A percentile compares a stretch with the other conserved stretches of the same genome.
Conservation (phyloP, 2,113 vertebrate genomes). For the Taxidea taxus region DNA sequence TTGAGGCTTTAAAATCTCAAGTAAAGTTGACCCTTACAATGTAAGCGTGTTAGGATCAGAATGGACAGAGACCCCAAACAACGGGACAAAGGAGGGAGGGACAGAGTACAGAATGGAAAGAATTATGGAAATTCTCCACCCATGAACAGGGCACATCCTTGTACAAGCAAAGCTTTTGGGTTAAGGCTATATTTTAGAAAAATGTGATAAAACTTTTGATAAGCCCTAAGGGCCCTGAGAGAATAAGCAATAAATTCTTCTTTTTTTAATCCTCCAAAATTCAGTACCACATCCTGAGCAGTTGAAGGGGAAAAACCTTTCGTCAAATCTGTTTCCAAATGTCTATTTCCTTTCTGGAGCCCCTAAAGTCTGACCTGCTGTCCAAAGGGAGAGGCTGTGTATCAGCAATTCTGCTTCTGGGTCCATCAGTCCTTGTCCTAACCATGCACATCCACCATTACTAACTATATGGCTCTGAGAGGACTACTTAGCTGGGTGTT, state of each 20-base stretch:
- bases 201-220: conserved; percentile 1
- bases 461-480: not conserved
- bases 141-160: conserved; percentile 18
- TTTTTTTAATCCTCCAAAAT: not conserved
- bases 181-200: conserved; percentile 23
- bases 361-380: not conserved
- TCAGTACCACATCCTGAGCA: conserved; percentile 6
- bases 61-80: not conserved
- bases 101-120: conserved; percentile 36
- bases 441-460: accelerated
- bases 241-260: conserved; percentile 6
- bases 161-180: conserved; percentile 44
- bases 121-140: conserved; percentile 52
- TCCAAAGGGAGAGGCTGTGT: not conserved
- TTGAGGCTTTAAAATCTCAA: conserved; percentile 32
- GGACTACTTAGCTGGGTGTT: not conserved
- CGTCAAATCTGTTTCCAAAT: not conserved
- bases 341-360: conserved; percentile 34
- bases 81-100: conserved; percentile 24
- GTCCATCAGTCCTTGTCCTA: not conserved
- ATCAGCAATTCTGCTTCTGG: not conserved
- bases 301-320: not conserved
- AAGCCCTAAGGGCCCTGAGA: not conserved
- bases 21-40: not conserved
- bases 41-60: not conserved